phyloP scores from a whole-genome alignment of 1,140 invertebrate genomes.

The Eriosoma lanigerum region DNA sequence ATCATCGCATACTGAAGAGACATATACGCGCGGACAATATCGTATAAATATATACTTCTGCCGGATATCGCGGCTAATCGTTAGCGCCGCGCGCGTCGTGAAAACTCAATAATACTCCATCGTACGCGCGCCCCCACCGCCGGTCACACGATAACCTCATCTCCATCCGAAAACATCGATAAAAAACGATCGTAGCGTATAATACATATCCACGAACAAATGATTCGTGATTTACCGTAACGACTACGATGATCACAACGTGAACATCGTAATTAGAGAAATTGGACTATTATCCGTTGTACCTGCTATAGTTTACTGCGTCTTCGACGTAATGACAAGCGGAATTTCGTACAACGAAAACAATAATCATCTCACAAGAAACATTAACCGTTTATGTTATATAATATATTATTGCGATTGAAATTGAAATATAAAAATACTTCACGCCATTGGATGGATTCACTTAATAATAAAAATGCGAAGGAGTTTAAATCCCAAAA shows the following conservation, averaged over 20 bases:
- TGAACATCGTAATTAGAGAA: neutral
- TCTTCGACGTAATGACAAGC: neutral
- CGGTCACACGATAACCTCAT: neutral
- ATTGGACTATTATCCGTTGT: neutral
- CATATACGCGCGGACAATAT: neutral
- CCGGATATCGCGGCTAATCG: conserved; percentile 31
- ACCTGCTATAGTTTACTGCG: too few relatives aligned
- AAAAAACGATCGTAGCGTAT: neutral
- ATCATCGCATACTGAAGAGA: conserved; percentile 11
- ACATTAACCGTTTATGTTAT: neutral
- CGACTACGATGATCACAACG: neutral
- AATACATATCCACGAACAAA: neutral
- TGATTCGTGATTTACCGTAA: conserved; percentile 20
- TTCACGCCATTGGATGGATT: neutral
- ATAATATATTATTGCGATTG: neutral
- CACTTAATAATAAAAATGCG: neutral
- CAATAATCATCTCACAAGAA: neutral
- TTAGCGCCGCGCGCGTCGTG: conserved; percentile 36
- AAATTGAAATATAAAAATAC: neutral
- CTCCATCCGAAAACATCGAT: neutral
- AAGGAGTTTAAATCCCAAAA: neutral
- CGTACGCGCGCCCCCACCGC: neutral
- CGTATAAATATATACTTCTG: neutral
- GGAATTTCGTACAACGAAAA: neutral
- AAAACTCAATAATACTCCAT: conserved; percentile 37